Evolutionary conservation across 2,113 vertebrate species (phyloP).

Genomic region (Apistogramma diplotaenia): DNA sequence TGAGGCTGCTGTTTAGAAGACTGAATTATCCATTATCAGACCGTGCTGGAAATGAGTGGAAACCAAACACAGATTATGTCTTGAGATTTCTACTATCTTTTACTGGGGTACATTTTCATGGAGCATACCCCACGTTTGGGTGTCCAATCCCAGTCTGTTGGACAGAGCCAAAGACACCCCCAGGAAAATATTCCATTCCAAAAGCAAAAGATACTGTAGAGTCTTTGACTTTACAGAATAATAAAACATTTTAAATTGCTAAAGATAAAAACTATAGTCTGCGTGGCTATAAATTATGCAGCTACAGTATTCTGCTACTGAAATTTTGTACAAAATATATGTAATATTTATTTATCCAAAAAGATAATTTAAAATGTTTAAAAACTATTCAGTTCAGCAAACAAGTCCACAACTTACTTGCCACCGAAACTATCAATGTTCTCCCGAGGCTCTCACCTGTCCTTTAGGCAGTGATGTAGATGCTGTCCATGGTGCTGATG

Average conservation of each 20-base stretch:
- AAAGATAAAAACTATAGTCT: no score
- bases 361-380: background rate
- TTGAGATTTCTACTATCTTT: slow-evolving; percentile 42
- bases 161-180: background rate
- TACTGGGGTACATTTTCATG: slow-evolving; percentile 17
- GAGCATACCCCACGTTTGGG: background rate
- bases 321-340: background rate
- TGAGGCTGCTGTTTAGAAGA: slow-evolving; percentile 42
- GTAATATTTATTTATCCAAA: background rate
- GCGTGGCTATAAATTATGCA: background rate
- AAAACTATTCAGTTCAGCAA: background rate
- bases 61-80: slow-evolving; percentile 55
- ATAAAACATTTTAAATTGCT: background rate
- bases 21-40: slow-evolving; percentile 57
- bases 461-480: background rate
- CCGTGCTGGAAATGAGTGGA: slow-evolving; percentile 40
- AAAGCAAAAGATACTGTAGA: background rate
- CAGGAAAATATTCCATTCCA: background rate
- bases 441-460: background rate
- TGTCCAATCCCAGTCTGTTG: slow-evolving; percentile 1
- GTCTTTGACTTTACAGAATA: background rate
- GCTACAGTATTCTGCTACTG: background rate
- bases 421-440: background rate
- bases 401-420: background rate
- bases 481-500: slow-evolving; percentile 50